A percentile compares a stretch with the other conserved stretches of the same genome.
phyloP scores from a whole-genome alignment of 2,888 invertebrate species.

The Drosophila paucipuncta region DNA sequence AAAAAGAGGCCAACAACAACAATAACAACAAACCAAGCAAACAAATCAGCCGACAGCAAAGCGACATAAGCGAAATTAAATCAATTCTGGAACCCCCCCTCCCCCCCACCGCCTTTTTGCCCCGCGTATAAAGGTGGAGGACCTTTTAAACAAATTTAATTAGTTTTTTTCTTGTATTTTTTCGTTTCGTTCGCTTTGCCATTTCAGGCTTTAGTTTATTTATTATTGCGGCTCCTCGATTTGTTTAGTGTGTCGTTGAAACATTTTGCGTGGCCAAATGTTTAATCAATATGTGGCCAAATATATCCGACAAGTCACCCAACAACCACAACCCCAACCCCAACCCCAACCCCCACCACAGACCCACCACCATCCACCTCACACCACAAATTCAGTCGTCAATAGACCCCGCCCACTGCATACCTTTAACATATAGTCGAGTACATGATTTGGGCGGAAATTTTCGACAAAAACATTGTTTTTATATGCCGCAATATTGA shows the following conservation, averaged over 20 bases:
- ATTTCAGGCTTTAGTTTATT: slow-evolving; percentile 37
- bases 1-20: slow-evolving; percentile 58
- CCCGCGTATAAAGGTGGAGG: background rate
- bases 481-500: slow-evolving; percentile 13
- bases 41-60: slow-evolving; percentile 29
- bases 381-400: background rate
- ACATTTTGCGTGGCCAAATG: slow-evolving; percentile 74
- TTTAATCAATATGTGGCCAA: slow-evolving; percentile 75
- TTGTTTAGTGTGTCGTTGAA: slow-evolving; percentile 22
- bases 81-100: slow-evolving; percentile 36
- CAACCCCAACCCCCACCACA: background rate
- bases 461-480: slow-evolving; percentile 20
- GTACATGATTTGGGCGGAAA: slow-evolving; percentile 51
- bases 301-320: slow-evolving; percentile 45
- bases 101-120: background rate
- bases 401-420: slow-evolving; percentile 20
- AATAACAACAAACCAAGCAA: slow-evolving; percentile 24
- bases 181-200: background rate
- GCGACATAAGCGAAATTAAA: slow-evolving; percentile 51
- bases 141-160: slow-evolving; percentile 69
- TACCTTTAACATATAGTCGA: slow-evolving; percentile 41
- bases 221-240: slow-evolving; percentile 48
- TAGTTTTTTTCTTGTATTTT: slow-evolving; percentile 37
- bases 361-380: background rate
- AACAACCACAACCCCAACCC: background rate